phyloP scores from a whole-genome alignment of 2,113 vertebrate genomes.

The Cryptomyrus ogoouensis region DNA sequence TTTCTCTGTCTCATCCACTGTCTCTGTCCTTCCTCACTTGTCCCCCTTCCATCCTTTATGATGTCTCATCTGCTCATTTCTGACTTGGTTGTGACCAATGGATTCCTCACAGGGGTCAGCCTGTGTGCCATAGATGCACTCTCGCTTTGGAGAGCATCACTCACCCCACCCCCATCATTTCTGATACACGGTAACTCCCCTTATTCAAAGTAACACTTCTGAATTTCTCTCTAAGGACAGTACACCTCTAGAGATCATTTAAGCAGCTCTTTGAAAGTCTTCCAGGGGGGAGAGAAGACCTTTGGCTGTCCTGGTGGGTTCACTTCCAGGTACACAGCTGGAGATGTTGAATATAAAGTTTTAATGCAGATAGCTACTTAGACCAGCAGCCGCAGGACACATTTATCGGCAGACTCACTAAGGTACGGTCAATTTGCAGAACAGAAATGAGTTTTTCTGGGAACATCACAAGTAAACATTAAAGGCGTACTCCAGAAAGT shows the following conservation, averaged over 20 bases:
- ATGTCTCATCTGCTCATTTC: neutral
- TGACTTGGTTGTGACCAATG: neutral
- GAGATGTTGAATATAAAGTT: neutral
- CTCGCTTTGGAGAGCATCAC: neutral
- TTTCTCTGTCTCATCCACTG: neutral
- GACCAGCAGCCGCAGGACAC: neutral
- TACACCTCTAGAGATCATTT: neutral
- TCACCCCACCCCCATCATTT: neutral
- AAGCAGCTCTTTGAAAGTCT: neutral
- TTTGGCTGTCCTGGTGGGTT: neutral
- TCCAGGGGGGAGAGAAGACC: neutral
- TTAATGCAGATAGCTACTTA: neutral
- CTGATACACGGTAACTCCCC: neutral
- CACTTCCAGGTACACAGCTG: neutral
- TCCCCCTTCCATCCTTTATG: neutral
- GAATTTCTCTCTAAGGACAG: neutral
- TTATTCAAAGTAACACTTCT: neutral
- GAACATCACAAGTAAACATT: neutral
- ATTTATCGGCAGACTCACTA: neutral
- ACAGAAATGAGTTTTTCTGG: neutral
- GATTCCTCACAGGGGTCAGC: neutral
- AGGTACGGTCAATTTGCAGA: neutral
- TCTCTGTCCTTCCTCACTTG: neutral
- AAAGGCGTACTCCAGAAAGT: neutral
- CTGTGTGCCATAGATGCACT: neutral